Base-by-base conservation (phyloP, 2,113 vertebrate genomes). In the Trematomus loennbergii region DNA sequence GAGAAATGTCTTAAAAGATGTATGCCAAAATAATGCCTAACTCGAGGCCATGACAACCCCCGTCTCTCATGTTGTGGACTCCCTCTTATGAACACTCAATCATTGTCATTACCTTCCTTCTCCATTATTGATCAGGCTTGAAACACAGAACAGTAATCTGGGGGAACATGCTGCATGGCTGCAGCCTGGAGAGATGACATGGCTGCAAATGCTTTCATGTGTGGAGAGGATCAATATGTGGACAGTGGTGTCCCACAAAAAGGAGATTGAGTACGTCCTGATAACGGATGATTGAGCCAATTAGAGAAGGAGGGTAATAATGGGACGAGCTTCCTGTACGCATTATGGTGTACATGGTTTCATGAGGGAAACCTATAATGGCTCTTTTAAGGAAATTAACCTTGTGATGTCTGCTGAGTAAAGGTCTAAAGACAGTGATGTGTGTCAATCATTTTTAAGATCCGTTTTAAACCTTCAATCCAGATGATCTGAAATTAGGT, bases 201-300 rank as follows among this genome's bases (percentile, higher is more conserved):
- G 74, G 58, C 50, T 67, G 50, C 49, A 65, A 86, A 81, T 62
- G 81, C 61, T 63, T 68, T 59, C 40, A 49, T 75, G 65, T 75
- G 69, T 50, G 40, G 18, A 68, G 6, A 12, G 12, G 59, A 87
- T 81, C 85, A 66, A 81, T 82, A 81, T 63, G 62, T 75, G 69
- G 80, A 84, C 60, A 45, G 55, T 48, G 55, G 64, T 84, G 61
- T 83, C 60, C 59, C 76, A 64, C 74, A 87, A 65, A 73, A 75
- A 46, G 53, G 72, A 84, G 53, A 83, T 82, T 36, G 43, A 68
- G 22, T n/a, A 49, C 52, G 43, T 4, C 13, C 58, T 62, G 63
- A 74, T 59, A 81, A 84, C 82, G 86, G 72, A 16, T 48, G 65
- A 67, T 52, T 50, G 55, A 72, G 49, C 6, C 82, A 49, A 81